A percentile compares a stretch with the other conserved stretches of the same genome.
phyloP scores from a whole-genome alignment of 2,888 invertebrate genomes.

The Parasteatoda lunata region DNA sequence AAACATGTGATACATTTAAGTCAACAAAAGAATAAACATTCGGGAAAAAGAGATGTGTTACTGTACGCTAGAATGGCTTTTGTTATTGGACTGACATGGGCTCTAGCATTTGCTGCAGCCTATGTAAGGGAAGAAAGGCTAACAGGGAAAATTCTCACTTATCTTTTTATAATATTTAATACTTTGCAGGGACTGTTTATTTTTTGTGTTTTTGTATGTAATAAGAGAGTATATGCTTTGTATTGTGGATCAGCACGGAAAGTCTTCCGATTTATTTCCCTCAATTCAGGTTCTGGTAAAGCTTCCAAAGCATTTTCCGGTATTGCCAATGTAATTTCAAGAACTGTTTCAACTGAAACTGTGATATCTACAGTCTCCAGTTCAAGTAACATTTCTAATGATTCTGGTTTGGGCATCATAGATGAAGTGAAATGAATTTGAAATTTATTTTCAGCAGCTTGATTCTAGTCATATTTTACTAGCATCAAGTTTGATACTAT shows the following conservation, averaged over 20 bases:
- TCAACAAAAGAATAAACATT: slow-evolving; percentile 13
- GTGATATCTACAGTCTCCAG: slow-evolving; percentile 52
- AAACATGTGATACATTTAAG: slow-evolving; percentile 51
- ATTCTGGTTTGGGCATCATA: slow-evolving; percentile 17
- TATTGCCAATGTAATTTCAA: slow-evolving; percentile 21
- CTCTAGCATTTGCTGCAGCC: slow-evolving; percentile 71
- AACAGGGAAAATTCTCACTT: slow-evolving; percentile 68
- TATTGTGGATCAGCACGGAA: slow-evolving; percentile 39
- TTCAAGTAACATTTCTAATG: slow-evolving; percentile 30
- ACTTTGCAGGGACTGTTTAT: slow-evolving; percentile 71
- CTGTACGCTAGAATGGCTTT: slow-evolving; percentile 71
- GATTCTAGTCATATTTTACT: too few relatives aligned
- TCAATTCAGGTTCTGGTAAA: not conserved
- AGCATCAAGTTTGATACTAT: too few relatives aligned
- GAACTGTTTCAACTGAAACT: slow-evolving; percentile 52
- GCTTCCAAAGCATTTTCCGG: not conserved
- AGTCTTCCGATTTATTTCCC: not conserved
- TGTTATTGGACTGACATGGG: slow-evolving; percentile 72
- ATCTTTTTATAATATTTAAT: slow-evolving; percentile 71
- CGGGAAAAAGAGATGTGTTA: slow-evolving; percentile 69
- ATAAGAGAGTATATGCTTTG: slow-evolving; percentile 68
- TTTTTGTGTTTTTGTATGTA: slow-evolving; percentile 71
- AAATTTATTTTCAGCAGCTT: too few relatives aligned
- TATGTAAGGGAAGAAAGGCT: slow-evolving; percentile 55
- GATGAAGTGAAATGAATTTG: slow-evolving; percentile 16